phyloP scores from a whole-genome alignment of 53 echinoderm and acorn worm genomes.

The Echinometra lucunter region DNA sequence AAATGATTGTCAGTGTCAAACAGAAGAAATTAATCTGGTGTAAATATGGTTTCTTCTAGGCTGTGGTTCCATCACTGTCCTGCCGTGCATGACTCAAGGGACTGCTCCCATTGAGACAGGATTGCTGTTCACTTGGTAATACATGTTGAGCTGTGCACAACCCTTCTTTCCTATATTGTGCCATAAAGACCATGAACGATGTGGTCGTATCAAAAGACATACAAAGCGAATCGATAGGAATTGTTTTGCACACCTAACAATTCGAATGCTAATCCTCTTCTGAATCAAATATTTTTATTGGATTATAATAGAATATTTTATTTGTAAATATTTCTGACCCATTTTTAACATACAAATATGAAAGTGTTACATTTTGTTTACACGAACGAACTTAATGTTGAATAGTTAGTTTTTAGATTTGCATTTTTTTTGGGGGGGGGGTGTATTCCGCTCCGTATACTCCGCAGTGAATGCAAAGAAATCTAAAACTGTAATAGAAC shows the following conservation, averaged over 20 bases:
- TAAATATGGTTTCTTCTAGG: neutral
- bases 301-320: neutral
- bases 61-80: neutral
- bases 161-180: neutral
- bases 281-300: neutral
- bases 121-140: neutral
- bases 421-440: no score
- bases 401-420: neutral
- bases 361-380: neutral
- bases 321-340: neutral
- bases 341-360: neutral
- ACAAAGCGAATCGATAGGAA: neutral
- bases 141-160: no score
- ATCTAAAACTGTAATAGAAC: no score
- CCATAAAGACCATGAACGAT: neutral
- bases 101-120: neutral
- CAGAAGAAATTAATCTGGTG: neutral
- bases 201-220: neutral
- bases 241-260: neutral
- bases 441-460: no score
- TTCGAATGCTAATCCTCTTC: neutral
- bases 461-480: no score
- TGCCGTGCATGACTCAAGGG: neutral
- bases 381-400: neutral
- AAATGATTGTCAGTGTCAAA: conserved; percentile 15